Evolutionary conservation across 2,113 vertebrate species (phyloP), one percentile per base, ranked within the genome.

Genomic region (Myotis brandtii): DNA sequence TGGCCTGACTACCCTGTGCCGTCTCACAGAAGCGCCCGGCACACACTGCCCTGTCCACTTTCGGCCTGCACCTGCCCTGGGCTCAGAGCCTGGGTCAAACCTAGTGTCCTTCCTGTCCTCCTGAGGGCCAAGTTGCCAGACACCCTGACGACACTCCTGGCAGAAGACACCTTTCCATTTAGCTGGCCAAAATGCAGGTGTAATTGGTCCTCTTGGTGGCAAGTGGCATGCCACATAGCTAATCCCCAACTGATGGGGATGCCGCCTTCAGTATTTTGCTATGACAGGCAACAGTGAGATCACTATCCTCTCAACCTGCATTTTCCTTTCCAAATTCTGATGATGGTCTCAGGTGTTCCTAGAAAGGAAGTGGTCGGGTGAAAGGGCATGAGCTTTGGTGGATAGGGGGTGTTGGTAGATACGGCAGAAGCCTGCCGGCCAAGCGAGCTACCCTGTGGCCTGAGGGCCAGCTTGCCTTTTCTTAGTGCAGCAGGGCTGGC

Each of bases 251-350:
- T 11, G 30, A 20, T 1, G 0, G 34, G 62, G 6, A 70, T 9
- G 30, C 32, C 0, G 0, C 2, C 27, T 46, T 17, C 4, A 1
- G 1, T 59, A 4, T 54, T 59, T 69, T 17, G 27, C 17, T 12
- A 11, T 30, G 48, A 6, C 1, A 0, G 5, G 11, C 13, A 6
- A 14, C 23, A 21, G 18, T 30, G 34, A 40, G 75, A 8, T 30
- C 43, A 13, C 2, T 9, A 0, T 0, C 2, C 9, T 73, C 17
- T 66, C 34, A 7, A 3, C 40, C 20, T 43, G 8, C 7, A 2
- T 21, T 50, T 76, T 73, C 23, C 40, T 34, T 52, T 12, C 32
- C 18, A 9, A 2, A 2, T 84, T 27, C 43, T 76, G 34, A 64
- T 11, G 4, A 2, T 4, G 69, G 70, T 62, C 12, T 2, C 54